phyloP scores from a whole-genome alignment of 2,797 vertebrate genomes.

The Parotocinclus haroldoi region DNA sequence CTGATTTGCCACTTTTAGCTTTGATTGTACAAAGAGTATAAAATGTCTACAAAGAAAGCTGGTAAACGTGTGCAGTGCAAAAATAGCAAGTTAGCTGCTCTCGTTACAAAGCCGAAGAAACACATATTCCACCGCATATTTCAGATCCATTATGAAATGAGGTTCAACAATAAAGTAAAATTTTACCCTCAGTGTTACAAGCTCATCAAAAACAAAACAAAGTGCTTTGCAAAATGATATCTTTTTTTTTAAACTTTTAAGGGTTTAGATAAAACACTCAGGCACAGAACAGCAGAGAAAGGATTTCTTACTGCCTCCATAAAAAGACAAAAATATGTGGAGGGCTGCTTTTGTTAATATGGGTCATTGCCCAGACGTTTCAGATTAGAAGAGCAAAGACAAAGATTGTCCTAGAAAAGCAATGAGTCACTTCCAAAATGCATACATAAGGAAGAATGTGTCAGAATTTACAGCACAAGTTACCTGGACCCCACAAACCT shows the following conservation, averaged over 20 bases:
- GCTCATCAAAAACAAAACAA: background rate
- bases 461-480: conserved; percentile 1
- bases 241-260: conserved; percentile 28
- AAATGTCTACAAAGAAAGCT: too few species aligned
- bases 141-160: too few species aligned
- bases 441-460: conserved; percentile 8
- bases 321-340: conserved; percentile 9
- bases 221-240: background rate
- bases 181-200: background rate
- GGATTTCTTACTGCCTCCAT: background rate
- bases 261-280: conserved; percentile 14
- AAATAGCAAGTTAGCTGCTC: background rate
- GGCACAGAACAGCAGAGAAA: conserved; percentile 6
- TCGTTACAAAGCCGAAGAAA: too few species aligned
- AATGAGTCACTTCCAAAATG: conserved; percentile 5
- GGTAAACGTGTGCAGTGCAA: too few species aligned
- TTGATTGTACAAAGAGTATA: too few species aligned
- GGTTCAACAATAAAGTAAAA: background rate
- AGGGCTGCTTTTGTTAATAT: conserved; percentile 21
- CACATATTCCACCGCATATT: too few species aligned
- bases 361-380: conserved; percentile 7
- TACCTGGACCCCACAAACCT: conserved; percentile 5
- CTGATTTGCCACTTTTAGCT: too few species aligned
- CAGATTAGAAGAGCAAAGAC: conserved; percentile 20
- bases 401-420: conserved; percentile 30